These are phyloP conservation scores for Leucozona laternaria DNA, from an alignment of 2,888 invertebrate species.

Conservation along the genomic window DNA sequence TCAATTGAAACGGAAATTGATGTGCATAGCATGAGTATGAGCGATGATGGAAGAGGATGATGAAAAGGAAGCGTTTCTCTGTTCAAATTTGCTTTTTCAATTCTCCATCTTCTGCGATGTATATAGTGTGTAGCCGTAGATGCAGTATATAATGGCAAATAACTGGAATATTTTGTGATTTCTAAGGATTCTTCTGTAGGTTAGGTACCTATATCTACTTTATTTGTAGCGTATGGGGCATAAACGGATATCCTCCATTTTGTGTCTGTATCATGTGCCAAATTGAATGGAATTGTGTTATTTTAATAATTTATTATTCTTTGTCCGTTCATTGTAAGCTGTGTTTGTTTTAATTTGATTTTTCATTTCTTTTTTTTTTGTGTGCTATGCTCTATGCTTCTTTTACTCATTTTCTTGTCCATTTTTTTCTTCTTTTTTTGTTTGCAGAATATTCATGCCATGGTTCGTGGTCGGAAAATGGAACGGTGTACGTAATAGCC, in stretches of 20 bases:
- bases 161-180: slow-evolving; percentile 28
- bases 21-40: too few species aligned
- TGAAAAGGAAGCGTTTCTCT: slow-evolving; percentile 37
- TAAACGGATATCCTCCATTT: slow-evolving; percentile 33
- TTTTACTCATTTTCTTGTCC: slow-evolving; percentile 36
- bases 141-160: neutral
- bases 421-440: slow-evolving; percentile 11
- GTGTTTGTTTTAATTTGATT: slow-evolving; percentile 55
- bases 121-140: neutral
- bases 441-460: slow-evolving; percentile 93
- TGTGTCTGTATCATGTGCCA: neutral
- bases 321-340: slow-evolving; percentile 48
- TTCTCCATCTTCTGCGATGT: slow-evolving; percentile 7
- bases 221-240: neutral
- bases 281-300: slow-evolving; percentile 70
- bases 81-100: slow-evolving; percentile 53
- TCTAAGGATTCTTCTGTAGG: slow-evolving; percentile 6
- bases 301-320: slow-evolving; percentile 72
- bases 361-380: slow-evolving; percentile 8
- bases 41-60: slow-evolving; percentile 27
- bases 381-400: neutral
- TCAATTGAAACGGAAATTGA: slow-evolving; percentile 60
- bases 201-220: too few species aligned
- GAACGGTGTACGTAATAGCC: slow-evolving; percentile 92
- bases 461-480: slow-evolving; percentile 94